phyloP scores from a whole-genome alignment of 2,113 vertebrate species.

The Pelusios castaneus region DNA sequence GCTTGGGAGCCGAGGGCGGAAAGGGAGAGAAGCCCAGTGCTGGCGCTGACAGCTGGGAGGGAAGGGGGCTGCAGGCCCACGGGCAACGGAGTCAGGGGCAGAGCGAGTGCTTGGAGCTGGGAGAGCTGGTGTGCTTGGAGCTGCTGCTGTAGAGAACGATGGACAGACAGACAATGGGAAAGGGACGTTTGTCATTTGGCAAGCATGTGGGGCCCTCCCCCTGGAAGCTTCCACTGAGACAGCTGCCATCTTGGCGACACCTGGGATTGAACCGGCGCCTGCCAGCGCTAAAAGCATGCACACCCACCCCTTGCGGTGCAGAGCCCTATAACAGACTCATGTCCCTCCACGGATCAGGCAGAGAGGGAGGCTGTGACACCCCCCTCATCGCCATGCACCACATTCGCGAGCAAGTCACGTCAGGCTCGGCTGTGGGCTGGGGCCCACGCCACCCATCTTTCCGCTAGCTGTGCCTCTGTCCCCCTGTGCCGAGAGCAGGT shows the following conservation, averaged over 20 bases:
- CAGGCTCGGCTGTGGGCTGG: too few relatives aligned
- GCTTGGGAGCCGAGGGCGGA: conserved; percentile 94
- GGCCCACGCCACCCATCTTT: too few relatives aligned
- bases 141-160: conserved; percentile 89
- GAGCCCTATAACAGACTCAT: neutral
- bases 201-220: neutral
- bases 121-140: conserved; percentile 98
- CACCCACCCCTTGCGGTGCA: too few relatives aligned
- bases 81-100: conserved; percentile 92
- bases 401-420: neutral
- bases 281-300: neutral
- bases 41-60: conserved; percentile 89
- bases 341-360: fast-evolving
- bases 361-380: neutral
- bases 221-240: neutral
- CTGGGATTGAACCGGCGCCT: neutral
- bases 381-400: fast-evolving
- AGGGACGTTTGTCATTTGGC: conserved; percentile 2
- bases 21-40: conserved; percentile 92
- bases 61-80: conserved; percentile 91
- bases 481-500: too few relatives aligned
- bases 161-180: neutral
- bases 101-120: conserved; percentile 94
- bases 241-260: too few relatives aligned
- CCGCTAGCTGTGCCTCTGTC: neutral